Conservation (phyloP, 2,888 invertebrate species). For the Eilema caniola region DNA sequence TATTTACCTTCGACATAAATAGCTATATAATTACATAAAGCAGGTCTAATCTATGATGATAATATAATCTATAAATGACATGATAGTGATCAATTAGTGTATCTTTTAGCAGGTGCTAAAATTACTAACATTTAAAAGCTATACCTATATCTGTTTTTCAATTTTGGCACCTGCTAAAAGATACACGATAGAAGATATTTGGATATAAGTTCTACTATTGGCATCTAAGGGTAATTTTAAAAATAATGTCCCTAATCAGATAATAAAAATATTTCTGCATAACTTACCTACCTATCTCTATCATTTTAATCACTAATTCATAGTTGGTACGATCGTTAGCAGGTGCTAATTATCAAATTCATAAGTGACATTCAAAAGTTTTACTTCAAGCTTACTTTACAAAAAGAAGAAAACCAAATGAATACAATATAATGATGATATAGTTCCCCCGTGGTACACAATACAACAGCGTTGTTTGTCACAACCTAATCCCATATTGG, state of each 20-base stretch:
- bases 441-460: conserved; percentile 9
- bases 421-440: background rate
- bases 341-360: background rate
- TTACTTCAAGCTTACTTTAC: background rate
- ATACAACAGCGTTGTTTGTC: conserved; percentile 18
- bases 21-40: too few relatives aligned
- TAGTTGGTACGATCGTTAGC: too few relatives aligned
- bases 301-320: background rate
- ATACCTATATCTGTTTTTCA: too few relatives aligned
- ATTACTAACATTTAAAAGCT: too few relatives aligned
- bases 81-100: too few relatives aligned
- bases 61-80: too few relatives aligned
- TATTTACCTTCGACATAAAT: too few relatives aligned
- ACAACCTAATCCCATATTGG: conserved; percentile 23
- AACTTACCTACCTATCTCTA: background rate
- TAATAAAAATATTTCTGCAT: background rate
- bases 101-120: too few relatives aligned
- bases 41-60: too few relatives aligned
- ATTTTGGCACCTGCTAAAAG: too few relatives aligned
- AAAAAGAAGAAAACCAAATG: background rate
- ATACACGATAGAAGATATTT: too few relatives aligned
- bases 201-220: too few relatives aligned
- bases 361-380: background rate
- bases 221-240: background rate
- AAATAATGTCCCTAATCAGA: background rate